Conservation (phyloP, 2,797 vertebrate genomes). For the Rhinophrynus dorsalis region DNA sequence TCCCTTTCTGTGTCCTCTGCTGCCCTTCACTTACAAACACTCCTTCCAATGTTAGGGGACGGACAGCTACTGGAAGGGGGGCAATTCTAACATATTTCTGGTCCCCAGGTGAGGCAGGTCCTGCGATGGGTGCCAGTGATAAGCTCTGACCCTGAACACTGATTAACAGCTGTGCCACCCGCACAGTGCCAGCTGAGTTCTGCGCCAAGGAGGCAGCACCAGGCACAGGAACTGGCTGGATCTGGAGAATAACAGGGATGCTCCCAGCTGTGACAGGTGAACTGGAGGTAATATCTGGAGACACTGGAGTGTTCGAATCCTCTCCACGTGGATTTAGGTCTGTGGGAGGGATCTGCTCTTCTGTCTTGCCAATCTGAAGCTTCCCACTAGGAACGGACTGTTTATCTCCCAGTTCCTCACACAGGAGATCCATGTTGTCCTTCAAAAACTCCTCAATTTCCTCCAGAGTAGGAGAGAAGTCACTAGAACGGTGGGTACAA, state of each 20-base stretch:
- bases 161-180: constrained; percentile 56
- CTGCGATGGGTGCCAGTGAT: constrained; percentile 50
- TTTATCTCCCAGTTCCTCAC: constrained; percentile 21
- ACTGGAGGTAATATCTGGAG: neutral
- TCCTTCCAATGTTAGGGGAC: neutral
- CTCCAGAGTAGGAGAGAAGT: constrained; percentile 83
- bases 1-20: neutral
- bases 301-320: constrained; percentile 11
- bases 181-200: neutral
- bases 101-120: constrained; percentile 12
- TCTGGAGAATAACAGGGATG: constrained; percentile 54
- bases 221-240: constrained; percentile 52
- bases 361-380: constrained; percentile 26
- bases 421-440: constrained; percentile 72
- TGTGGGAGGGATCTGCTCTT: neutral
- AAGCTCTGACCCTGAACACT: constrained; percentile 55
- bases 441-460: constrained; percentile 87
- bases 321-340: neutral
- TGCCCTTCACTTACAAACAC: constrained; percentile 1
- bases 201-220: neutral
- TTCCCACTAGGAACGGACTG: constrained; percentile 13
- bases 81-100: constrained; percentile 60
- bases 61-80: constrained; percentile 32
- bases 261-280: neutral
- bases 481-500: constrained; percentile 63